Base-by-base conservation (phyloP, 92 coral and sea anemone species). In the Zoanthus solanderi region DNA sequence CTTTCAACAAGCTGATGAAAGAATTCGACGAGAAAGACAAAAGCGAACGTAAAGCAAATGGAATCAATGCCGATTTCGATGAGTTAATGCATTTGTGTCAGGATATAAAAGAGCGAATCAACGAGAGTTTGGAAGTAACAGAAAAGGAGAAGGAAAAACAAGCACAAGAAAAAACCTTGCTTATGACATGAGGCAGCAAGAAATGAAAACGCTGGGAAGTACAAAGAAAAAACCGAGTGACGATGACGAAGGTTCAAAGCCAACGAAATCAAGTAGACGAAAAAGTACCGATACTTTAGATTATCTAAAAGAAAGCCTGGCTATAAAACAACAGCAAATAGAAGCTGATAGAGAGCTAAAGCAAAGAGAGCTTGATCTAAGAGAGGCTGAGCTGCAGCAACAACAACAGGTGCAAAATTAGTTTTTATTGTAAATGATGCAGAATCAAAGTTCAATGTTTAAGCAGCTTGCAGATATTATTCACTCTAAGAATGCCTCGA, bases 101-200 rank as follows among this genome's bases (percentile, higher is more conserved):
- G 42, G 42, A 34, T 34, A 63, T 63, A 15, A 63, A 61, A 56
- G 86, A 63, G 68, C 78, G 87, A 83, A 83, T 83, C 68, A 61
- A 83, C 75, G 42, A 71, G 87, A 84, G 78, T 71, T 76, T 44
- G 52, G 87, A 84, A 84, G 78, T 84, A 76, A 84, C 87, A 71
- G 87, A 66, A 18, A 76, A 75, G 47, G 87, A 84, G 34, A 84
- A 84, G 78, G 48, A 84, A 84, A 84, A 84, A 76, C 37, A 84
- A 84, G 87, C 46, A 71, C 65, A 84, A 83, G 87, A 83, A 63
- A 83, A 83, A 83, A 83, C 60, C 87, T 83, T 74, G 87, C 87
- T 61, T 46, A 78, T 84, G 87, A 84, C 71, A 84, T 71, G 87
- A 84, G 79, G 50, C 87, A 83, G 87, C 71, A 66, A 66, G 78